Conservation (phyloP, 2,113 vertebrate species). For the Thermophis baileyi region DNA sequence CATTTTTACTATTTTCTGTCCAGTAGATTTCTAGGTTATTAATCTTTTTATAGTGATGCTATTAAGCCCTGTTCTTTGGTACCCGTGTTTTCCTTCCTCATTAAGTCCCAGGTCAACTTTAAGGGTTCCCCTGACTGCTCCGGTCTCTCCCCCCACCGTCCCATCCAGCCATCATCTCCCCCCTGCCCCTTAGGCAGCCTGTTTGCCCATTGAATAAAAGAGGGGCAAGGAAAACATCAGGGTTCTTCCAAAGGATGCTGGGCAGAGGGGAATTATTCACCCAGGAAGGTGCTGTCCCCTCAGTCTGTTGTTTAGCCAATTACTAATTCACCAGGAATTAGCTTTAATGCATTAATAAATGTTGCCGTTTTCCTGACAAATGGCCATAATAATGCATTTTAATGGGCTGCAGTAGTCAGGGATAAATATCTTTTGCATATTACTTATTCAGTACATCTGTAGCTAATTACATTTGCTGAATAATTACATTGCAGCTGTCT, state of each 20-base stretch:
- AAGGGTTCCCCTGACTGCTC: background rate
- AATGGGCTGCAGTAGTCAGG: conserved; percentile 53
- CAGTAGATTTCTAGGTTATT: background rate
- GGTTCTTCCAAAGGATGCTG: background rate
- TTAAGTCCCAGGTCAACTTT: background rate
- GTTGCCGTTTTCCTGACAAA: conserved; percentile 66
- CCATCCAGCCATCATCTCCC: no score
- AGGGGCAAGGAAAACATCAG: background rate
- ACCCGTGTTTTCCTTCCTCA: background rate
- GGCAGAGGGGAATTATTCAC: background rate
- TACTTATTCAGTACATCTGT: conserved; percentile 64
- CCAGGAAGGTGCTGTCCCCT: conserved; percentile 8
- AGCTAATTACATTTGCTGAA: conserved; percentile 66
- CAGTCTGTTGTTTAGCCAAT: conserved; percentile 60
- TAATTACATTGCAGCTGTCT: conserved; percentile 57
- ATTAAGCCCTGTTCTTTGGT: background rate
- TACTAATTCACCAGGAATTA: conserved; percentile 66
- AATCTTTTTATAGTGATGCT: background rate
- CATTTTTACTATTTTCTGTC: background rate
- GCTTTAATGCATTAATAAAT: conserved; percentile 68
- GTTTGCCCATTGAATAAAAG: background rate
- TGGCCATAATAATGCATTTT: conserved; percentile 63
- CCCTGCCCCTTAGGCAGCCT: background rate
- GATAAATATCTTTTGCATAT: conserved; percentile 67
- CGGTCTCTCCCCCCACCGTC: background rate